Percentiles rank a stretch among this genome's conserved stretches.
phyloP scores from a whole-genome alignment of 53 echinoderm and acorn worm genomes.

The Holothuria scabra region DNA sequence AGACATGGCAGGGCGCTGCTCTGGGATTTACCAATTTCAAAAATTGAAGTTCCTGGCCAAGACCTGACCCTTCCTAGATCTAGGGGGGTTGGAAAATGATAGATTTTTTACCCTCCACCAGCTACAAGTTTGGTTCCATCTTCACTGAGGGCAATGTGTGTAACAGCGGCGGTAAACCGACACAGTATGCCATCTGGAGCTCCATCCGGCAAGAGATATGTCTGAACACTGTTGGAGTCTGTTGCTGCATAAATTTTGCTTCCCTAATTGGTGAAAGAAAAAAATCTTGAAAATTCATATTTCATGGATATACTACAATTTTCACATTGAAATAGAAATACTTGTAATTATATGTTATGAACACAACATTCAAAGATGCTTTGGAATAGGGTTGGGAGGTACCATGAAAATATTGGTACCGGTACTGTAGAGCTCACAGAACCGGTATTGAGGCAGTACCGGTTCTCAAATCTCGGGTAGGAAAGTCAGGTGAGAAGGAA shows the following conservation, averaged over 20 bases:
- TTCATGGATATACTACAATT: background rate
- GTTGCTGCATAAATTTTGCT: constrained; percentile 81
- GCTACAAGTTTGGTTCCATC: constrained; percentile 78
- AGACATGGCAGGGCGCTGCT: no score
- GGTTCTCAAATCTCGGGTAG: no score
- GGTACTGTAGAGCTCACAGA: no score
- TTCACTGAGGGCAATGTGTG: constrained; percentile 79
- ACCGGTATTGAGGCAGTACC: no score
- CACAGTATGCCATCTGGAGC: constrained; percentile 88
- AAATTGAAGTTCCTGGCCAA: no score
- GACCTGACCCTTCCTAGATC: no score
- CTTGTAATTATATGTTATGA: background rate
- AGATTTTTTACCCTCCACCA: constrained; percentile 72
- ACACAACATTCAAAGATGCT: no score
- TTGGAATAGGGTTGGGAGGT: no score
- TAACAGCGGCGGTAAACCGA: constrained; percentile 90
- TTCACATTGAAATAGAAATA: background rate
- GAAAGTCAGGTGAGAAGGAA: no score
- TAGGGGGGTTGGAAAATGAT: no score
- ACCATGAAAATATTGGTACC: no score
- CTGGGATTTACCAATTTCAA: no score
- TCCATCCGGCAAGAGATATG: constrained; percentile 87
- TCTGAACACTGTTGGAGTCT: constrained; percentile 87
- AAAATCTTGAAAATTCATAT: background rate
- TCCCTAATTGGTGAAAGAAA: constrained; percentile 46